phyloP scores from a whole-genome alignment of 2,888 invertebrate species.

The Sphaerolaimus hirsutus region DNA sequence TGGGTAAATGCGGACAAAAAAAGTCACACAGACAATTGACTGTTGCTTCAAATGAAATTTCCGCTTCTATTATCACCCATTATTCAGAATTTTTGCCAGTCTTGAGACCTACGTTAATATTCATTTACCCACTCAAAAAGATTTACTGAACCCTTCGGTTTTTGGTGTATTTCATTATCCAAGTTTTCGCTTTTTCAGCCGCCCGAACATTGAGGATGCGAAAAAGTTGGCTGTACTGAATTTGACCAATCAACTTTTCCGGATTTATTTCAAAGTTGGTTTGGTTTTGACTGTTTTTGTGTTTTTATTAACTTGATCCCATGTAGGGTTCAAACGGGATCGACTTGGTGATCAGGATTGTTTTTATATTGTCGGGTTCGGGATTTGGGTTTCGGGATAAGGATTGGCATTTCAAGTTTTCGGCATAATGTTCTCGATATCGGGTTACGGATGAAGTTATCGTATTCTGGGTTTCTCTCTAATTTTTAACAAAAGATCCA shows the following conservation, averaged over 20 bases:
- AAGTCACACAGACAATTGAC: no score
- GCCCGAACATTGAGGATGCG: slow-evolving; percentile 64
- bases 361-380: no score
- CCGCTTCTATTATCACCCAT: no score
- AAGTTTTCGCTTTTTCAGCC: slow-evolving; percentile 27
- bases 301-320: not conserved
- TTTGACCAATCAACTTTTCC: slow-evolving; percentile 83
- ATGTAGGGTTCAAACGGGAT: not conserved
- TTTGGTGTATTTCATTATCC: not conserved
- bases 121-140: not conserved
- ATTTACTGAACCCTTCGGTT: not conserved
- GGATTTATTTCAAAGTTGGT: slow-evolving; percentile 80
- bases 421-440: no score
- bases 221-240: slow-evolving; percentile 86
- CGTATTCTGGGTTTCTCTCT: not conserved
- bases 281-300: slow-evolving; percentile 46
- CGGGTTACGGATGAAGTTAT: no score
- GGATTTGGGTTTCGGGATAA: no score
- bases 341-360: no score
- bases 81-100: not conserved
- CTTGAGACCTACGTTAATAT: not conserved
- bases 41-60: no score
- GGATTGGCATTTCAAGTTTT: no score
- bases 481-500: no score
- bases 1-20: no score